phyloP scores from a whole-genome alignment of 2,113 vertebrate species.

The Lasiurus cinereus region DNA sequence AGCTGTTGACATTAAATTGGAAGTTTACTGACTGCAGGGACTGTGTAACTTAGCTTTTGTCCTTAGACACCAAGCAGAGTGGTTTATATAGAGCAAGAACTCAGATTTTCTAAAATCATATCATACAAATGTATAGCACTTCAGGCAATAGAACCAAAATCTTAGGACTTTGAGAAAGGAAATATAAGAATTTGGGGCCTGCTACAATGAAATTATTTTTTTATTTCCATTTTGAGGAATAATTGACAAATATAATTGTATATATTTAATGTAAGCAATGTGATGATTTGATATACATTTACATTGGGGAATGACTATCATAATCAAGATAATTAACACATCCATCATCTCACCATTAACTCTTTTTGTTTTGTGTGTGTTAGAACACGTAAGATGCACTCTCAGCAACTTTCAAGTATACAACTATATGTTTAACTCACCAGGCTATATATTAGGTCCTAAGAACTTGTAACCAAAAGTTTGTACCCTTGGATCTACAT shows the following conservation, averaged over 20 bases:
- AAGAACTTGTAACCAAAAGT: neutral
- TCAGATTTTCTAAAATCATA: slow-evolving; percentile 46
- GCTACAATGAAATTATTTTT: neutral
- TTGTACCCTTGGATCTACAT: neutral
- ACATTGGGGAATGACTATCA: neutral
- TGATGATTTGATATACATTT: too few relatives aligned
- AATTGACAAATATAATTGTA: neutral
- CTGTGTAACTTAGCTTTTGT: neutral
- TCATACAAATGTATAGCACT: neutral
- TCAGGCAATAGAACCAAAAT: neutral
- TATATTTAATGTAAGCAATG: neutral
- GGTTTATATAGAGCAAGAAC: neutral
- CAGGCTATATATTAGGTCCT: neutral
- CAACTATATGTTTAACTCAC: neutral
- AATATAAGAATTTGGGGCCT: neutral
- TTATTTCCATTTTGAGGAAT: neutral
- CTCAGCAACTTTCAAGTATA: neutral
- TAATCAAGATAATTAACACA: neutral
- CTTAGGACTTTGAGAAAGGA: neutral
- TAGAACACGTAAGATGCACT: neutral
- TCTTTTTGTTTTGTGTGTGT: neutral
- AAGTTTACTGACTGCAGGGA: neutral
- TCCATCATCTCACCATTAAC: neutral
- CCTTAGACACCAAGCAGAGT: neutral
- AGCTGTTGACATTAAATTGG: neutral